These are phyloP conservation scores for Catocala nupta DNA, from an alignment of 2,888 invertebrate species.

Conservation along the genomic window DNA sequence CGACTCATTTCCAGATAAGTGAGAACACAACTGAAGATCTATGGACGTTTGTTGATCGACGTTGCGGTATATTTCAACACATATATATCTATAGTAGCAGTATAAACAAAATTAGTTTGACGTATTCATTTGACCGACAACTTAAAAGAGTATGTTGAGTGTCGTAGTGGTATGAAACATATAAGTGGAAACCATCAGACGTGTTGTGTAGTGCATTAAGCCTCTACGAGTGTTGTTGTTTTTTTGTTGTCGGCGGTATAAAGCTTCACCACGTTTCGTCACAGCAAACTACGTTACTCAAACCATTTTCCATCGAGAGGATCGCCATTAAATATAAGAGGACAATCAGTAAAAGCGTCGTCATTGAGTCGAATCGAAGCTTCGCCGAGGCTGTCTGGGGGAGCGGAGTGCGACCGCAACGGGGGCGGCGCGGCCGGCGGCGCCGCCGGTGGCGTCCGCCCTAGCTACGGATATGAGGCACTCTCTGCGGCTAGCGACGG, in stretches of 20 bases:
- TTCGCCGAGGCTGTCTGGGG: conserved; percentile 76
- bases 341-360: conserved; percentile 76
- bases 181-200: conserved; percentile 34
- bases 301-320: conserved; percentile 75
- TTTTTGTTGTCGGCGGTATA: conserved; percentile 52
- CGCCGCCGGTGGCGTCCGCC: conserved; percentile 79
- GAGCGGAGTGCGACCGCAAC: conserved; percentile 70
- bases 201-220: conserved; percentile 30
- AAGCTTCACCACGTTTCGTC: conserved; percentile 83
- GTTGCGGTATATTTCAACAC: conserved; percentile 58
- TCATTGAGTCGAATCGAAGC: conserved; percentile 83
- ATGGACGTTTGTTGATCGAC: conserved; percentile 62
- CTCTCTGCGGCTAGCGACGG: conserved; percentile 84
- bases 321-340: conserved; percentile 74
- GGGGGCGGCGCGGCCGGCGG: conserved; percentile 66
- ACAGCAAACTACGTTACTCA: conserved; percentile 83
- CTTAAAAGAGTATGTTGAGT: conserved; percentile 15
- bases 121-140: conserved; percentile 11
- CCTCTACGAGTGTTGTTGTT: conserved; percentile 25
- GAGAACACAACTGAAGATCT: conserved; percentile 52
- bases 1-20: conserved; percentile 54
- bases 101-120: conserved; percentile 23
- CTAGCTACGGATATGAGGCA: conserved; percentile 83
- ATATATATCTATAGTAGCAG: conserved; percentile 8
- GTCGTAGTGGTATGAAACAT: conserved; percentile 37